Evolutionary conservation across 2,888 invertebrate species (phyloP).

Genomic region (Siphonodentalium dalli): DNA sequence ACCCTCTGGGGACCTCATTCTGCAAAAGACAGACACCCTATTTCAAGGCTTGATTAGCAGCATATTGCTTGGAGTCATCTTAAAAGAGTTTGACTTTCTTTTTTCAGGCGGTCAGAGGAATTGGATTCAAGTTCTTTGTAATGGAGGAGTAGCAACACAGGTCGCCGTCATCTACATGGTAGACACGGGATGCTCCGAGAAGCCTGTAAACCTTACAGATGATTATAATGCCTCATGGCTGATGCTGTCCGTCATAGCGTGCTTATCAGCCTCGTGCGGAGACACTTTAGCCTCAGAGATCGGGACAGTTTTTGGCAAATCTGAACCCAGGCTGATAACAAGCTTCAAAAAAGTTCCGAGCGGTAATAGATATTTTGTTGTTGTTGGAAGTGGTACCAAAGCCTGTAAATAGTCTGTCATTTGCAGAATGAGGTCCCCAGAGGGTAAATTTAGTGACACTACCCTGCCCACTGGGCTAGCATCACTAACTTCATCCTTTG

Average conservation of each 20-base stretch:
- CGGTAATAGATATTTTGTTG: no score
- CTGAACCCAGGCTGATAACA: conserved; percentile 79
- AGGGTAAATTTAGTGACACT: no score
- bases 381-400: no score
- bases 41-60: no score
- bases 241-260: conserved; percentile 78
- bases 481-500: no score
- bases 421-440: no score
- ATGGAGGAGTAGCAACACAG: conserved; percentile 85
- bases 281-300: conserved; percentile 93
- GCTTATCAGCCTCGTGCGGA: conserved; percentile 82
- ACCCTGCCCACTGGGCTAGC: no score
- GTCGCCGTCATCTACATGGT: conserved; percentile 79
- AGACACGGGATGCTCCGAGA: conserved; percentile 75
- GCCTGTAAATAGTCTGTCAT: no score
- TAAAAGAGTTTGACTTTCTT: not conserved
- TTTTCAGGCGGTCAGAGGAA: conserved; percentile 81
- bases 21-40: no score
- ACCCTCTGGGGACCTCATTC: no score
- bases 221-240: conserved; percentile 80
- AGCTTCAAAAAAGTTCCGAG: conserved; percentile 77
- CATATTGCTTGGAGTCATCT: no score
- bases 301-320: conserved; percentile 76
- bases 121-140: conserved; percentile 90
- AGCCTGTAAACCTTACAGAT: conserved; percentile 78